A percentile compares a stretch with the other conserved stretches of the same genome.
phyloP scores from a whole-genome alignment of 2,797 vertebrate genomes.

The Sebastes paucispinis region DNA sequence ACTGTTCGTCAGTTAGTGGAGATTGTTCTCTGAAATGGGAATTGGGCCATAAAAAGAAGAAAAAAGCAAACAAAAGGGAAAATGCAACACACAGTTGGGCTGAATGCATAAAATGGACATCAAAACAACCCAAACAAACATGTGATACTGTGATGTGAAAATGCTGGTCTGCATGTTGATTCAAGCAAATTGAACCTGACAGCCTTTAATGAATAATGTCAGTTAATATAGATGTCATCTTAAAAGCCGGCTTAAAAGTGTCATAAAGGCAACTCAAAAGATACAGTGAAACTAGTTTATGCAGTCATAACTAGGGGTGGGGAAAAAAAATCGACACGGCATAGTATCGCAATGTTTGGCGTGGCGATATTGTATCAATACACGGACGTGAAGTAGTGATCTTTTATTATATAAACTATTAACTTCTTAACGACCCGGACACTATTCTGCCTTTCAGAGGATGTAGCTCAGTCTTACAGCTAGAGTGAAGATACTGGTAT shows the following conservation, averaged over 20 bases:
- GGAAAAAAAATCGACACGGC: no score
- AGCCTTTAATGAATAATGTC: neutral
- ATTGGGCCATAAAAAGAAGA: conserved; percentile 89
- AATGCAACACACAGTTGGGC: conserved; percentile 80
- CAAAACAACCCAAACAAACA: conserved; percentile 70
- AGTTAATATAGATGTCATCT: no score
- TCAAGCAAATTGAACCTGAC: neutral
- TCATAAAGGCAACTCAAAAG: neutral
- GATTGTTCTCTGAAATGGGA: conserved; percentile 96
- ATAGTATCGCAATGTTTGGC: no score
- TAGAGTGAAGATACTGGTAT: no score
- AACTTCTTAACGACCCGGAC: no score
- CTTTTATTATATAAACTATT: no score
- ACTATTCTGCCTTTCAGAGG: no score
- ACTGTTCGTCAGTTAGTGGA: conserved; percentile 94
- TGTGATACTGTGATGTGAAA: conserved; percentile 58
- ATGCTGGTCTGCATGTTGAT: conserved; percentile 25
- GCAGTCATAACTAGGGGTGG: neutral
- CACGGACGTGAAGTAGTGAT: no score
- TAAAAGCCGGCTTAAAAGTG: neutral
- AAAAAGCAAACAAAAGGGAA: conserved; percentile 78
- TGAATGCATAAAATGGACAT: conserved; percentile 78
- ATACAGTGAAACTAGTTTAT: neutral
- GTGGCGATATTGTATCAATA: no score
- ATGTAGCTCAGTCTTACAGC: no score